Evolutionary conservation across 2,888 invertebrate species (phyloP), one percentile per base, ranked within the genome.

Genomic region (Mellilla xanthometata): DNA sequence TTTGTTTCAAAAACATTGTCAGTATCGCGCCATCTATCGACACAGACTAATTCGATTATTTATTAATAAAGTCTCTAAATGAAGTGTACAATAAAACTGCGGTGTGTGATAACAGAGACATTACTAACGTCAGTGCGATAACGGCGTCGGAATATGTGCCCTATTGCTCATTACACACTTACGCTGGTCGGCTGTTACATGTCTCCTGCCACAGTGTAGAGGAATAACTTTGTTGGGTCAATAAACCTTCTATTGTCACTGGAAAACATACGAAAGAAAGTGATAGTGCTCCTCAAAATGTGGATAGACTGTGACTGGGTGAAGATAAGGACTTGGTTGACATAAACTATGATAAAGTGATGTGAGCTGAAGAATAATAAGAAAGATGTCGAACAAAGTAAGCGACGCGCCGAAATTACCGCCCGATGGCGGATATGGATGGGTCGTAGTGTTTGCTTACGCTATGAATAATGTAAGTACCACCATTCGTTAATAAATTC

Each of bases 401-500:
- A 39, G 13, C 12, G n/a, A 62, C 56, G 65, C 57, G 48, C 72
- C 72, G 40, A 87, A 85, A 62, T 82, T 91, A 47, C 91, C 93
- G 24, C 93, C 93, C 0, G 92, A 93, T 62, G 93, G 93, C 49
- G 93, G 93, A 8, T 93, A 92, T 72, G 93, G 93, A 8, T 93
- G 93, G 93, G 80, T 92, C 19, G 87, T 93, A 32, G 92, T 92
- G 7, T 67, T 92, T 38, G 92, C 91, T 0, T 91, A 87, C 56
- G 92, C 91, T 22, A 62, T 93, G 10, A 92, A 91, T 56, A 92
- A 91, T 76, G 93, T 93, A 81, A 91, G 93, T 92, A 9, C 15
- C 15, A 5, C 3, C 15, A 19, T 1, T 5, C 15, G 6, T 19
- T 5, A 5, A 5, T 19, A 19, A 19, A 5, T 19, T 5, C 15